Base-by-base conservation (phyloP, 1,140 invertebrate species). In the Dryas iulia region DNA sequence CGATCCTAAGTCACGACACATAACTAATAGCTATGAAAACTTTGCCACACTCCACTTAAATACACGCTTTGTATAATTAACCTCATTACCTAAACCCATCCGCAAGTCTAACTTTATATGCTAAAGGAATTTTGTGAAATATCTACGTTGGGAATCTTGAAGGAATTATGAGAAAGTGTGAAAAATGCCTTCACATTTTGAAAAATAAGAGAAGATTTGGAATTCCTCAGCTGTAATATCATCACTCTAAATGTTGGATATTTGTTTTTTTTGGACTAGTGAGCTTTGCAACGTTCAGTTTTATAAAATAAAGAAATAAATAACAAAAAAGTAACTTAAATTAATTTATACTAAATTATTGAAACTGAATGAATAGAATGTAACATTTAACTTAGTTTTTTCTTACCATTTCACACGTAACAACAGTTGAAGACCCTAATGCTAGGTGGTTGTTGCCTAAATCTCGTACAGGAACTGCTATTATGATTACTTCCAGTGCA, bases 391-490 rank as follows among this genome's bases (percentile, higher is more conserved):
- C n/a, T n/a, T n/a, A n/a, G n/a, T n/a, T n/a, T n/a, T n/a, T n/a
- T 47, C 73, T 82, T 76, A 90, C 88, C 88, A 90, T 90, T 81
- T 90, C 88, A 66, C 80, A 86, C 6, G 84, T 84, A 12, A 90
- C 87, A 3, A 79, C 61, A 1, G 67, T 77, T 8, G 82, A 82
- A 0, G 88, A 89, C 4, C 76, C 88, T 6, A 91, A 12, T 3
- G 83, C 83, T 4, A 89, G 65, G 68, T 88, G 79, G 23, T 79
- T 77, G 25, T 72, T 76, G 3, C 60, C 70, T 24, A 91, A 66
- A 52, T 85, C 81, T 71, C 73, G 79, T 3, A 79, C 66, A 5
- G 87, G 84, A 7, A 89, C 74, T 2, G 71, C 76, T 0, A 89
- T 69, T 0, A 88, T 47, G 1, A 62, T 23, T 1, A 69, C 47